These are phyloP conservation scores for Pterophyllum scalare DNA, from an alignment of 2,113 vertebrate genomes.

Conservation along the genomic window DNA sequence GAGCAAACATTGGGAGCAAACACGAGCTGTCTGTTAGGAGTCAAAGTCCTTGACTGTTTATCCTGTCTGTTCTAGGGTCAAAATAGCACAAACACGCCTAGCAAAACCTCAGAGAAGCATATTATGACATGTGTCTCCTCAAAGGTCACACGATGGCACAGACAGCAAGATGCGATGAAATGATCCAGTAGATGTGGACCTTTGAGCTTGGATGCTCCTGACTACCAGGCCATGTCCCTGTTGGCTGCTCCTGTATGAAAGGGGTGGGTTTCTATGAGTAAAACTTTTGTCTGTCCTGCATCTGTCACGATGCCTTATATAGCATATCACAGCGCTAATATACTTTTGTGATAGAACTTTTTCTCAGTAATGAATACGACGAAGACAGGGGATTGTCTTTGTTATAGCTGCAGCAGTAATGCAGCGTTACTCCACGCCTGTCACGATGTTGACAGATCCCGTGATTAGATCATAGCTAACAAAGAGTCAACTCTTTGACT, in stretches of 20 bases:
- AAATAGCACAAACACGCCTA: conserved; percentile 13
- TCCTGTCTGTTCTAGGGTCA: neutral
- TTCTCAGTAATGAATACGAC: neutral
- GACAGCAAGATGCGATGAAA: neutral
- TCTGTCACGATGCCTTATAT: neutral
- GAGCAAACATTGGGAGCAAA: neutral
- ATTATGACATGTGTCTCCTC: neutral
- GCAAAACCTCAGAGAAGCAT: neutral
- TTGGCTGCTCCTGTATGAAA: neutral
- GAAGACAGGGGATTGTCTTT: conserved; percentile 3
- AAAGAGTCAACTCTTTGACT: neutral
- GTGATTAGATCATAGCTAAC: neutral
- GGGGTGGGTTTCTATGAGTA: neutral
- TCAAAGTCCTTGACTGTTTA: neutral
- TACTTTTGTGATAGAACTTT: neutral
- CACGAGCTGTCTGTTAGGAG: neutral
- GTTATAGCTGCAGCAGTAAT: neutral
- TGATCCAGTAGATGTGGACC: neutral
- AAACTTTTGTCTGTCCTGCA: neutral
- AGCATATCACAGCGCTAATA: neutral
- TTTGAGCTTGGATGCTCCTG: conserved; percentile 1
- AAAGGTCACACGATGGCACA: neutral
- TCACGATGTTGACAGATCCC: neutral
- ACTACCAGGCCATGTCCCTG: neutral
- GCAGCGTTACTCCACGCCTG: neutral